These are phyloP conservation scores for Pseudanteris insignis DNA, from an alignment of 2,888 invertebrate species.

Conservation along the genomic window DNA sequence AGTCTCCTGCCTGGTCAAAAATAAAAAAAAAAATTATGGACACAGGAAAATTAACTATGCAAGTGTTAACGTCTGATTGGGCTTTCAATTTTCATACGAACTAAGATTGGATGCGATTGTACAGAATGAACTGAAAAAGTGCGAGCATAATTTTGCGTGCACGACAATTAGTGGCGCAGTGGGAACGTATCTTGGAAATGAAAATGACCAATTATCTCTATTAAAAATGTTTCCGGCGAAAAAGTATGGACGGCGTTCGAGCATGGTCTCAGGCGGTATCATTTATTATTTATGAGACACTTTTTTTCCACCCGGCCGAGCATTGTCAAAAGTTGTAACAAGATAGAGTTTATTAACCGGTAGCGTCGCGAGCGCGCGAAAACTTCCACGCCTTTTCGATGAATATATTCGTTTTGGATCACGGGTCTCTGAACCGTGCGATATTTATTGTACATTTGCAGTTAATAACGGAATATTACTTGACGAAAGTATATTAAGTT, in stretches of 20 bases:
- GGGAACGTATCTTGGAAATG: no score
- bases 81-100: no score
- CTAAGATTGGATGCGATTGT: no score
- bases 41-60: no score
- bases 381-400: slow-evolving; percentile 22
- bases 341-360: slow-evolving; percentile 22
- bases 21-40: no score
- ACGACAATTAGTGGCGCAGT: no score
- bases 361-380: slow-evolving; percentile 3
- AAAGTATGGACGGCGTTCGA: neutral
- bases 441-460: slow-evolving; percentile 34
- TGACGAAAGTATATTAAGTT: slow-evolving; percentile 30
- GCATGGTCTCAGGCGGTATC: slow-evolving; percentile 1
- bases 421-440: slow-evolving; percentile 9
- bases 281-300: slow-evolving; percentile 26
- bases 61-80: no score
- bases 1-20: no score
- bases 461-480: slow-evolving; percentile 38
- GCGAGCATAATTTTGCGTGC: neutral
- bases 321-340: slow-evolving; percentile 20
- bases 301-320: slow-evolving; percentile 3
- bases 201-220: slow-evolving; percentile 1
- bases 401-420: slow-evolving; percentile 26
- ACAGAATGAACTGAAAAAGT: neutral
- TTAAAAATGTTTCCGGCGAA: neutral